Evolutionary conservation across 1,140 invertebrate species (phyloP), one percentile per base, ranked within the genome.

Genomic region (Colletes latitarsis): DNA sequence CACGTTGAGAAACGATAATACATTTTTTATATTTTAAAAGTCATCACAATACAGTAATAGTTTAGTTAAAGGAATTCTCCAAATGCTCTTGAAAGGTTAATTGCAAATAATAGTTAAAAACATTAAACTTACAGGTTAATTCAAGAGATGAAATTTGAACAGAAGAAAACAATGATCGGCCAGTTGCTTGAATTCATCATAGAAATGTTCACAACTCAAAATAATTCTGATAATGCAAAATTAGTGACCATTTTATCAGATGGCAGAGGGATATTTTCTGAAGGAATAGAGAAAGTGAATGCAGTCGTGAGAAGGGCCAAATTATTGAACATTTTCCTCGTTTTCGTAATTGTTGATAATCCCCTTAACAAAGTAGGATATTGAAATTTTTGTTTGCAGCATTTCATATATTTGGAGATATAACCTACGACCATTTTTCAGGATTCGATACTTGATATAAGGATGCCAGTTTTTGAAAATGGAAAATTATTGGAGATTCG

Each of bases 341-440:
- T 99, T 0, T 99, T 99, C 91, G 95, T 99, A 57, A 97, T 99
- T 73, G 95, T 99, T 41, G 99, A 99, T 92, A 99, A 98, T 94
- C 97, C 98, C 5, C 94, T 96, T 57, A 98, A 96, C 90, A 97
- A 98, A 95, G 97, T 98, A 92, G 93, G 21, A 67, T 90, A 82
- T 52, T 19, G 60, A 68, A 53, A 46, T 46, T 46, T 46, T 3
- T 46, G 43, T 0, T 9, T 46, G 4, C 9, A 46, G 43, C 43
- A 46, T 46, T 46, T 46, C 6, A 46, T 46, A 46, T 46, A 6
- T 46, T 46, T 46, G 6, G 9, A 46, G 9, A 46, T 6, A 46
- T 46, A 46, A 6, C 6, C 6, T 46, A 46, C 43, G 6, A 4
- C 0, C 3, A 10, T 43, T 85, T 95, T 94, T 30, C 89, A 97